Base-by-base conservation (phyloP, 2,888 invertebrate species). In the Cremastinae sp. region DNA sequence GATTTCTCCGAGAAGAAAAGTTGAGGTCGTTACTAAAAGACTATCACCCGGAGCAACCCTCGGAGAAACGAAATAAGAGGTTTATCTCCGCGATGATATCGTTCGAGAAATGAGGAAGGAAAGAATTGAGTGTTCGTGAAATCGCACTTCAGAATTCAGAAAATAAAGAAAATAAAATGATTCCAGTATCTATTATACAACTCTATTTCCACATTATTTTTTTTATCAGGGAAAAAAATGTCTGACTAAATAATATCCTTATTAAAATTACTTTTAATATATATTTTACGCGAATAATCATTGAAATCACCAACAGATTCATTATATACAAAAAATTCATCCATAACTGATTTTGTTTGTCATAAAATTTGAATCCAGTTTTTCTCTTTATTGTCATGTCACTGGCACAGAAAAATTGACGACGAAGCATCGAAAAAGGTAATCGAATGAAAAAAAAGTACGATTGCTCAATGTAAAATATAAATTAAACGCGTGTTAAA, bases 1-100 rank as follows among this genome's bases (percentile, higher is more conserved):
- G 75, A 75, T 72, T 72, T 51, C 20, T 51, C 9, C 9, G 18
- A 16, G 18, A 75, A 28, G 36, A 62, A 36, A 58, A 69, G 62
- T 51, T 41, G 41, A 28, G 28, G 34, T 51, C 69, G 69, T 59
- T 69, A 41, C 51, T 10, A 22, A 2, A 43, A 36, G 62, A 62
- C 53, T 61, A 34, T 36, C 18, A n/a, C 49, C 9, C n/a, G n/a
- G 18, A 43, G 18, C 49, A 56, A 36, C 49, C 41, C 47, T 1
- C 28, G 22, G n/a, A 47, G 36, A 16, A n/a, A 18, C 45, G 43
- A 68, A 53, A 53, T 20, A 68, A 68, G 36, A 9, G 38, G 58
- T 58, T 58, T 49, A 58, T 58, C 58, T 22, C 47, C 41, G 28
- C 28, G 20, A 20, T 38, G 66, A 56, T 56, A 66, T 66, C 66